phyloP scores from a whole-genome alignment of 2,113 vertebrate species.

The Sorex araneus region DNA sequence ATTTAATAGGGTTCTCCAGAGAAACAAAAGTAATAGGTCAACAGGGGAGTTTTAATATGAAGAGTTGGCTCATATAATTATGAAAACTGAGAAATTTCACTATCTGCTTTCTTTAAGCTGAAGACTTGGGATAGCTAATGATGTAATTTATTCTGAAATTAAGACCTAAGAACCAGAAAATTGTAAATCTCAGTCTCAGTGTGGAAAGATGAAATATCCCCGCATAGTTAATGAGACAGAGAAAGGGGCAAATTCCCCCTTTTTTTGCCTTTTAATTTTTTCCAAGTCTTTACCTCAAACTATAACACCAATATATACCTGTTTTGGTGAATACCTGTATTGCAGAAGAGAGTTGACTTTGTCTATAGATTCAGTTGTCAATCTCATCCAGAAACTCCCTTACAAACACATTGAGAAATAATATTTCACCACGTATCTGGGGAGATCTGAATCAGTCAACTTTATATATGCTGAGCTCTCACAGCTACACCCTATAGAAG shows the following conservation, averaged over 20 bases:
- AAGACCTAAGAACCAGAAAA: background rate
- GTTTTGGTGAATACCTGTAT: no score
- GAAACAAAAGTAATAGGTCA: background rate
- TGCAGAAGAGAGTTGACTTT: background rate
- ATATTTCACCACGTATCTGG: background rate
- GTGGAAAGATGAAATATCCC: background rate
- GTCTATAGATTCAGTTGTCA: background rate
- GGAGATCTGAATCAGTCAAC: background rate
- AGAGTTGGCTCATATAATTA: background rate
- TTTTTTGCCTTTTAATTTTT: background rate
- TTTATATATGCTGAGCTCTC: background rate
- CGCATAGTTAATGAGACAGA: background rate
- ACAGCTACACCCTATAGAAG: background rate
- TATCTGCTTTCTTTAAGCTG: background rate
- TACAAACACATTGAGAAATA: background rate
- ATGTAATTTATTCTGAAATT: background rate
- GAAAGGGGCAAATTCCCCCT: background rate
- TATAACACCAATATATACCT: background rate
- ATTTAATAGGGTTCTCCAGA: conserved; percentile 18
- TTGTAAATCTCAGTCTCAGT: background rate
- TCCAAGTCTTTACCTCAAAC: background rate
- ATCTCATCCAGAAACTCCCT: background rate
- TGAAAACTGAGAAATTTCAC: background rate
- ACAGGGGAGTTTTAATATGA: conserved; percentile 12
- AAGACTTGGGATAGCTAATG: background rate